A percentile compares a stretch with the other conserved stretches of the same genome.
phyloP scores from a whole-genome alignment of 2,888 invertebrate species.

The Hirtodrosophila confusa region DNA sequence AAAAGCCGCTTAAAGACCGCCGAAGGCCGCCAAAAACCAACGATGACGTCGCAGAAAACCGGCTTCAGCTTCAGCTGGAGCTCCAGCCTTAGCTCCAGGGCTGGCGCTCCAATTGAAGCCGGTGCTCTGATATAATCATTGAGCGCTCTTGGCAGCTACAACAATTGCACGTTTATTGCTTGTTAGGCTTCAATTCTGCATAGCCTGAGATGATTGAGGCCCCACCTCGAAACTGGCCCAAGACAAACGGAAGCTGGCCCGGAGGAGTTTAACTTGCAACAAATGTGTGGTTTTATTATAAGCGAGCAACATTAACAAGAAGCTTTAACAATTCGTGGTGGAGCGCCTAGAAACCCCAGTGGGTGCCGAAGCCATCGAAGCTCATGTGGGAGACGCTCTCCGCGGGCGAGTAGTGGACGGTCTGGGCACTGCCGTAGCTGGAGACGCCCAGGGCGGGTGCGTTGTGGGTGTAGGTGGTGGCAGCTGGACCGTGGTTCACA shows the following conservation, averaged over 20 bases:
- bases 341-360: conserved; percentile 87
- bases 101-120: conserved; percentile 10
- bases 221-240: conserved; percentile 1
- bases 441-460: conserved; percentile 81
- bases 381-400: conserved; percentile 87
- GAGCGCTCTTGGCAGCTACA: conserved; percentile 16
- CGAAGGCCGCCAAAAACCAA: conserved; percentile 37
- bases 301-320: conserved; percentile 56
- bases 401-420: conserved; percentile 85
- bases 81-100: background rate
- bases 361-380: conserved; percentile 87
- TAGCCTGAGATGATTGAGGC: conserved; percentile 27
- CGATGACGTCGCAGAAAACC: conserved; percentile 67
- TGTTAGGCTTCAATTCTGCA: conserved; percentile 47
- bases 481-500: conserved; percentile 71
- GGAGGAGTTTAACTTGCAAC: conserved; percentile 43
- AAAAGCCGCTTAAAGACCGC: conserved; percentile 51
- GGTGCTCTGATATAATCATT: conserved; percentile 44
- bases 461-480: conserved; percentile 81
- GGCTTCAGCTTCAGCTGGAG: conserved; percentile 18
- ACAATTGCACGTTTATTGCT: conserved; percentile 58
- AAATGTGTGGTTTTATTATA: conserved; percentile 50
- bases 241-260: conserved; percentile 33
- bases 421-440: conserved; percentile 81
- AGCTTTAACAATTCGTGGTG: conserved; percentile 34